Evolutionary conservation across 2,113 vertebrate species (phyloP).

Genomic region (Clinocottus analis): DNA sequence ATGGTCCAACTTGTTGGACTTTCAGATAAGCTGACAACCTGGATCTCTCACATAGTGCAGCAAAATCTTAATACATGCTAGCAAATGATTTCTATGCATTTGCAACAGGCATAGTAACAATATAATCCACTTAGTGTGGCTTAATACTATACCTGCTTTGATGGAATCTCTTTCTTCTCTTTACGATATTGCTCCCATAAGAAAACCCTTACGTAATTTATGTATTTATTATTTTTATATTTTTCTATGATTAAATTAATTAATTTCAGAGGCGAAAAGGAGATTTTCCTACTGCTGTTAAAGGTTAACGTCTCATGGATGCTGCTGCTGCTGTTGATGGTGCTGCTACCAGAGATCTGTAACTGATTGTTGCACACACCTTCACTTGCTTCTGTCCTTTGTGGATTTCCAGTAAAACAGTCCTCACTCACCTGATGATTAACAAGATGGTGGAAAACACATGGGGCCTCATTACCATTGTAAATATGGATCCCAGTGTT

Average conservation of each 20-base stretch:
- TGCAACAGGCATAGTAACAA: background rate
- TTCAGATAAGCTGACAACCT: background rate
- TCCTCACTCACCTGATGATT: constrained; percentile 77
- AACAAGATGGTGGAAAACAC: constrained; percentile 69
- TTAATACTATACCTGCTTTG: background rate
- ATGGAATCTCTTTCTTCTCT: background rate
- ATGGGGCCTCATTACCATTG: constrained; percentile 81
- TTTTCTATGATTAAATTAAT: background rate
- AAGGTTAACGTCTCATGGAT: constrained; percentile 29
- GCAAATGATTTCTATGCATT: background rate
- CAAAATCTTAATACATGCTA: background rate
- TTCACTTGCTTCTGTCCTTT: constrained; percentile 58
- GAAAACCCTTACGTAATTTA: background rate
- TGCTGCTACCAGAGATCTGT: constrained; percentile 29
- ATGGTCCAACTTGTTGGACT: background rate
- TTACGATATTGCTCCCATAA: background rate
- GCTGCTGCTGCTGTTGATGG: constrained; percentile 16
- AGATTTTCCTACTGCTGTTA: constrained; percentile 19
- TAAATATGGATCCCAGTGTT: constrained; percentile 76
- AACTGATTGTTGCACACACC: constrained; percentile 49
- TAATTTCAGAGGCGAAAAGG: background rate
- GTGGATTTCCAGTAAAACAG: constrained; percentile 72
- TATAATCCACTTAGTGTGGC: background rate
- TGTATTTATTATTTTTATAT: background rate
- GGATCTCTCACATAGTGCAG: background rate